Percentiles rank a stretch among this genome's conserved stretches.
Conservation (phyloP, 2,888 invertebrate genomes). For the Drosophila demipolita region DNA sequence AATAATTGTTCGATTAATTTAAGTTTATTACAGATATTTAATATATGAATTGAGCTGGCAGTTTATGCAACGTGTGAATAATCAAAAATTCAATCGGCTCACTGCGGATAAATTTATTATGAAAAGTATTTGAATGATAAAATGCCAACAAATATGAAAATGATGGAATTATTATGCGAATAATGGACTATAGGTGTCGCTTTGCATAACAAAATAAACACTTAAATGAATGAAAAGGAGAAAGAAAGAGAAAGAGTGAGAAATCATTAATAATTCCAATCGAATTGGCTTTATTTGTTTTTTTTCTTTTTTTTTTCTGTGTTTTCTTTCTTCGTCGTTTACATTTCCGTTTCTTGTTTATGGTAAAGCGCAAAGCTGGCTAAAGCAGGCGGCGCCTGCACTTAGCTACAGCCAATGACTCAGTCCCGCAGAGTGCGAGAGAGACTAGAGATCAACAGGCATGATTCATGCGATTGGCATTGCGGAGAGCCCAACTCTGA, state of each 20-base stretch:
- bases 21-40: background rate
- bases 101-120: conserved; percentile 8
- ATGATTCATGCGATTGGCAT: conserved; percentile 71
- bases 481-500: conserved; percentile 10
- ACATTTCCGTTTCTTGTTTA: conserved; percentile 55
- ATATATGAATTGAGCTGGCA: background rate
- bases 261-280: conserved; percentile 36
- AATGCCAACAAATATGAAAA: conserved; percentile 10
- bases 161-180: conserved; percentile 41
- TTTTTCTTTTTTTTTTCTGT: background rate
- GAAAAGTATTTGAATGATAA: conserved; percentile 3
- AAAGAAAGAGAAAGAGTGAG: background rate
- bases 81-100: conserved; percentile 11
- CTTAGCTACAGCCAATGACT: conserved; percentile 37
- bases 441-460: conserved; percentile 62
- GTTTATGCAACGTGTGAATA: conserved; percentile 4
- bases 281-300: conserved; percentile 20
- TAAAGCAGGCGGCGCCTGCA: conserved; percentile 42
- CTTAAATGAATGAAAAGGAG: background rate
- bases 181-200: conserved; percentile 39
- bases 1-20: background rate
- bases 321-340: conserved; percentile 11
- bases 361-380: conserved; percentile 36
- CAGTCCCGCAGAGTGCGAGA: conserved; percentile 6
- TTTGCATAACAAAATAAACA: conserved; percentile 36